A percentile compares a stretch with the other conserved stretches of the same genome.
phyloP scores from a whole-genome alignment of 2,797 vertebrate species.

The Lepilemur ruficaudatus region DNA sequence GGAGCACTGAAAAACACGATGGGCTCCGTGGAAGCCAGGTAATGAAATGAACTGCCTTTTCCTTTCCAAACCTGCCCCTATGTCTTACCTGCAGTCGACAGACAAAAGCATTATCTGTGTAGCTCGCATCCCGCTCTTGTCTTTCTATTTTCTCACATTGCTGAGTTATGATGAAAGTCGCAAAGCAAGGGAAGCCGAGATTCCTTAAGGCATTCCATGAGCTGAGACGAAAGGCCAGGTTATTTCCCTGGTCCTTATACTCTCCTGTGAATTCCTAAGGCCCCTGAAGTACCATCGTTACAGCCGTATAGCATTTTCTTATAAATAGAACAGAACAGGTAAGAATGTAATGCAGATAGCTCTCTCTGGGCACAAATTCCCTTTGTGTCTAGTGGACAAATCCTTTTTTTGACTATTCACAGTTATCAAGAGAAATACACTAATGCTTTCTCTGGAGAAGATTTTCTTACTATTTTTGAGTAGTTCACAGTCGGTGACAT shows the following conservation, averaged over 20 bases:
- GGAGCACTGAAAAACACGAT: conserved; percentile 76
- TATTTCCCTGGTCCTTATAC: neutral
- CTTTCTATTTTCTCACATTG: neutral
- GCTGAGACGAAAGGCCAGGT: neutral
- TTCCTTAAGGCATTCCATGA: neutral
- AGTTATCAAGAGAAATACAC: neutral
- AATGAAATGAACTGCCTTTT: conserved; percentile 35
- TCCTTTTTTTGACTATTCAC: neutral
- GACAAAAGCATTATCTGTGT: neutral
- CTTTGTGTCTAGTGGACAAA: neutral
- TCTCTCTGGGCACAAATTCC: neutral
- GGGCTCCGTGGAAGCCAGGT: conserved; percentile 38
- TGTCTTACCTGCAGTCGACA: neutral
- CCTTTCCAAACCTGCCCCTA: neutral
- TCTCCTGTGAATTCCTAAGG: neutral
- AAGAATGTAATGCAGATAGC: neutral
- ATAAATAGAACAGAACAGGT: neutral
- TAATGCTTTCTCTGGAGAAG: neutral
- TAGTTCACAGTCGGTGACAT: neutral
- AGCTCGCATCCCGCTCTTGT: neutral
- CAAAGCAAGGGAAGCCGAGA: neutral
- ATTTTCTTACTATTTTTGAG: conserved; percentile 24
- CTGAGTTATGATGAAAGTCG: neutral
- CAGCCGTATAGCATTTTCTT: neutral
- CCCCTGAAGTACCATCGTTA: neutral